phyloP scores from a whole-genome alignment of 2,888 invertebrate genomes.

The Charanyca ferruginea region DNA sequence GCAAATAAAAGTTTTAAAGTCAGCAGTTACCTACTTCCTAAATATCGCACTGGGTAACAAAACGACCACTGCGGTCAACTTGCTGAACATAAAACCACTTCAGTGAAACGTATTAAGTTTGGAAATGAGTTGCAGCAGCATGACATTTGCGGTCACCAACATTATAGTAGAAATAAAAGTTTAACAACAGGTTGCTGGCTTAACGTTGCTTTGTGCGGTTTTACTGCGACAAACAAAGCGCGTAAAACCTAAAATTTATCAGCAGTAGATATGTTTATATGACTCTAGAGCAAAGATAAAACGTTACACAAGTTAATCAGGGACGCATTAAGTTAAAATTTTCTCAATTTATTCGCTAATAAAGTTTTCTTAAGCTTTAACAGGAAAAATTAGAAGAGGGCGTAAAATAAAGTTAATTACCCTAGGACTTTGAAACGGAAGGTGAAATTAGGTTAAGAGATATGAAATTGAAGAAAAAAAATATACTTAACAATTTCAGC shows the following conservation, averaged over 20 bases:
- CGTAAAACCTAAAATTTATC: slow-evolving; percentile 74
- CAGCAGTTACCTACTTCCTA: slow-evolving; percentile 26
- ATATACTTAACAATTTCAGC: background rate
- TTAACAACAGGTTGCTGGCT: slow-evolving; percentile 79
- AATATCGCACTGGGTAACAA: slow-evolving; percentile 23
- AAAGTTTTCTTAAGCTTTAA: slow-evolving; percentile 49
- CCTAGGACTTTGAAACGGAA: slow-evolving; percentile 19
- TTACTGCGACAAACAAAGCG: slow-evolving; percentile 66
- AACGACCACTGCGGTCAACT: slow-evolving; percentile 10
- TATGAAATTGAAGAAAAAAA: background rate
- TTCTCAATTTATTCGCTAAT: slow-evolving; percentile 39
- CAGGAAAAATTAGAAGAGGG: slow-evolving; percentile 44
- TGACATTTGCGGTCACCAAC: slow-evolving; percentile 63
- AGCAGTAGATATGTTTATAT: slow-evolving; percentile 48
- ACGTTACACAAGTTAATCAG: slow-evolving; percentile 48
- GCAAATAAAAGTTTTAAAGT: slow-evolving; percentile 1
- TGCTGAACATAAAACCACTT: slow-evolving; percentile 32
- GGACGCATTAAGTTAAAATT: slow-evolving; percentile 40
- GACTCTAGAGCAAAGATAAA: slow-evolving; percentile 51
- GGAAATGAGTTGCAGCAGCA: slow-evolving; percentile 40
- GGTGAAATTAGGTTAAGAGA: slow-evolving; percentile 22
- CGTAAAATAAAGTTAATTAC: slow-evolving; percentile 49
- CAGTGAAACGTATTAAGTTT: slow-evolving; percentile 44
- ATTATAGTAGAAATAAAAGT: slow-evolving; percentile 74
- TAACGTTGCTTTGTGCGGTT: slow-evolving; percentile 73